Evolutionary conservation across 2,888 invertebrate species (phyloP), one percentile per base, ranked within the genome.

Genomic region (Agrochola litura): DNA sequence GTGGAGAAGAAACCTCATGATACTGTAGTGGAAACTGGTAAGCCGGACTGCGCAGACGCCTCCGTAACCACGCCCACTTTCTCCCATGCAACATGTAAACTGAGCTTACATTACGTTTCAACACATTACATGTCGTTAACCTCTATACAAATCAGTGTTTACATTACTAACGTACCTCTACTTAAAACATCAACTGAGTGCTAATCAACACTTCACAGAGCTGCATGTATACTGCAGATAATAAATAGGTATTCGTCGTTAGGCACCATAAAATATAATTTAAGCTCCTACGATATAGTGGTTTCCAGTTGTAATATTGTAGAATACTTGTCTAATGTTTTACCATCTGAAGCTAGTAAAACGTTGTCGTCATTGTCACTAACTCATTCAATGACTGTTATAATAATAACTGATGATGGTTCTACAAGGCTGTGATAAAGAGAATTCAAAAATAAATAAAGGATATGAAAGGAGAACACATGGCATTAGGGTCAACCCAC

Each of bases 61-160:
- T 86, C 76, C 69, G 84, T 82, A 84, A 76, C 49, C 83, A 83
- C 87, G 86, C 87, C 88, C 88, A 90, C 92, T 92, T 92, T 92
- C 92, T 89, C 90, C 86, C 85, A 86, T 84, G 86, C 85, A 87
- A 82, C 88, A 87, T 86, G 86, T 88, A 89, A 90, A 87, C 89
- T 68, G 78, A 88, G 87, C 89, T 89, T 90, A 87, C 78, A 82
- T 73, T 88, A 88, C 78, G 85, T 91, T 88, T 88, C 89, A 91
- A 90, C 88, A 89, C 89, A 83, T 87, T 84, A 86, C 88, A 87
- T 88, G 91, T 91, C 92, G 89, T 90, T 92, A 90, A 91, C 91
- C 91, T 90, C 86, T 89, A 89, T 88, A 91, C 90, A 91, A 91
- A 90, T 89, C 86, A 87, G 77, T 88, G 92, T 90, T 90, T 91